Evolutionary conservation across 2,888 invertebrate species (phyloP).

Genomic region (Altica lythri): DNA sequence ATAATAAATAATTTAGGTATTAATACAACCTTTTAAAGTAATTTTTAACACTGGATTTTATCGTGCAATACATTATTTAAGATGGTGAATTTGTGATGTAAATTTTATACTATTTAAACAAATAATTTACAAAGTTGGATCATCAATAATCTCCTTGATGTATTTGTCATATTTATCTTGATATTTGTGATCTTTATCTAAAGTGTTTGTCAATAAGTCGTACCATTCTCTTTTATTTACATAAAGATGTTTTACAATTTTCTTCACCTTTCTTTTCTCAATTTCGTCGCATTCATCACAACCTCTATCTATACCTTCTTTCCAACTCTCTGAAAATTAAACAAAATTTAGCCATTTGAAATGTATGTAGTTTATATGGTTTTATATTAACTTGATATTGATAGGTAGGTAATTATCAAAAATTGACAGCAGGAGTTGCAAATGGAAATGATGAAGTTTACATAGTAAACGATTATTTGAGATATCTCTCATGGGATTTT

Average conservation of each 20-base stretch:
- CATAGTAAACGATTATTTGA: no score
- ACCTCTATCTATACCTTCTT: slow-evolving; percentile 69
- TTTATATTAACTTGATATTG: neutral
- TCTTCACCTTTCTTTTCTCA: slow-evolving; percentile 65
- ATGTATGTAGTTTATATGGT: neutral
- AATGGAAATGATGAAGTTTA: no score
- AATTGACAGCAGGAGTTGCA: neutral
- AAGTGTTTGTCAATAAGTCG: slow-evolving; percentile 66
- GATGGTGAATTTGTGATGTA: neutral
- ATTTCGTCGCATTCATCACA: slow-evolving; percentile 70
- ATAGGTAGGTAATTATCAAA: neutral
- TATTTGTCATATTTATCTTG: slow-evolving; percentile 63
- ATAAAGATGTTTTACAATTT: slow-evolving; percentile 66
- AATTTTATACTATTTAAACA: neutral
- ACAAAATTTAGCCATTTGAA: neutral
- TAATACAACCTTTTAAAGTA: neutral
- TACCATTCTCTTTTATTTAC: slow-evolving; percentile 66
- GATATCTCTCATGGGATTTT: no score
- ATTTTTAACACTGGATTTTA: neutral
- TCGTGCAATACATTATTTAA: neutral
- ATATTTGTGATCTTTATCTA: slow-evolving; percentile 69
- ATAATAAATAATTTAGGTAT: neutral
- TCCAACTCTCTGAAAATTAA: slow-evolving; percentile 62
- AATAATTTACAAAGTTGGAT: slow-evolving; percentile 3
- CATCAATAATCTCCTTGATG: slow-evolving; percentile 19